Evolutionary conservation across 2,797 vertebrate species (phyloP).

Genomic region (Natrix natrix): DNA sequence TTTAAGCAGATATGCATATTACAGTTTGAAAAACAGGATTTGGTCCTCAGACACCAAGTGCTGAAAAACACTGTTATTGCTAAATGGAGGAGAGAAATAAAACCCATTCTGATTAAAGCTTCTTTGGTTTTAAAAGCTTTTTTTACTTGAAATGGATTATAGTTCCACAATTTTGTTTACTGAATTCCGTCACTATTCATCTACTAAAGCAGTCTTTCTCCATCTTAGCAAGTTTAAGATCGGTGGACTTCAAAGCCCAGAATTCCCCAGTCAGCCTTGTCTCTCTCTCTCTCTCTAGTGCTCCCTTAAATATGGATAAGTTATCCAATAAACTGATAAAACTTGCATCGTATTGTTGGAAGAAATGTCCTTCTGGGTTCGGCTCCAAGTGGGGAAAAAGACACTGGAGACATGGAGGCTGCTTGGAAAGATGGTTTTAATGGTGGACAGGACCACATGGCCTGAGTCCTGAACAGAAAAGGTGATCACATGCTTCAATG

Average conservation of each 20-base stretch:
- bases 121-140: conserved; percentile 15
- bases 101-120: background rate
- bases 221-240: background rate
- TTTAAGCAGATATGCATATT: conserved; percentile 5
- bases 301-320: background rate
- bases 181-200: conserved; percentile 20
- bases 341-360: background rate
- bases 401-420: too few species aligned
- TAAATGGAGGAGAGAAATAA: background rate
- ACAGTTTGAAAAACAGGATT: conserved; percentile 18
- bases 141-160: conserved; percentile 28
- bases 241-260: background rate
- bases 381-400: too few species aligned
- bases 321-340: background rate
- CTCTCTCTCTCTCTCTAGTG: too few species aligned
- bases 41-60: background rate
- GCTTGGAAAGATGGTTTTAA: too few species aligned
- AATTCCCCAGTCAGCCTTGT: background rate
- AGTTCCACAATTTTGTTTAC: conserved; percentile 3
- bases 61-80: conserved; percentile 28
- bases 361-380: too few species aligned
- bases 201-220: background rate
- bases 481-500: too few species aligned
- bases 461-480: too few species aligned
- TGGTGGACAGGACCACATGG: too few species aligned